Percentiles rank a stretch among this genome's conserved stretches.
These are phyloP conservation scores for Proctacanthus coquilletti DNA, from an alignment of 1,140 invertebrate genomes.

Conservation along the genomic window DNA sequence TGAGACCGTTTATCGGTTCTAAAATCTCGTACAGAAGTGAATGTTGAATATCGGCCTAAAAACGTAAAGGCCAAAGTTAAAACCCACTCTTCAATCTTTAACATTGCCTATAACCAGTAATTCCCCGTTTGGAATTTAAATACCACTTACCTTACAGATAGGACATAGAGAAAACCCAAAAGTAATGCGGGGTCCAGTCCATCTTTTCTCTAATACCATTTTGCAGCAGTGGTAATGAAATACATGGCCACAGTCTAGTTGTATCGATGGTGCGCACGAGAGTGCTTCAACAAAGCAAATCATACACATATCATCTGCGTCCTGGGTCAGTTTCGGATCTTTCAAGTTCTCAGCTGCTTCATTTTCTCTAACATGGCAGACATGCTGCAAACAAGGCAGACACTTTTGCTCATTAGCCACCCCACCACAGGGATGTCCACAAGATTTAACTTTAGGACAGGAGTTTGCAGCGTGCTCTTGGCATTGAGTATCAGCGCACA, in stretches of 20 bases:
- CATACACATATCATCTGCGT: conserved; percentile 99
- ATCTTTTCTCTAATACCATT: conserved; percentile 70
- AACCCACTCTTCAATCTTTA: too few species aligned
- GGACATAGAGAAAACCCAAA: conserved; percentile 93
- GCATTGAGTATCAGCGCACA: conserved; percentile 88
- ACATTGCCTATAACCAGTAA: too few species aligned
- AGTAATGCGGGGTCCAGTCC: conserved; percentile 89
- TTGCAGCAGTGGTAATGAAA: conserved; percentile 89
- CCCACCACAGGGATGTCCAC: conserved; percentile 88
- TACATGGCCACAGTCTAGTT: conserved; percentile 87
- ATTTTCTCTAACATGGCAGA: conserved; percentile 26
- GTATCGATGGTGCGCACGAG: conserved; percentile 85
- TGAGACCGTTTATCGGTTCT: conserved; percentile 61
- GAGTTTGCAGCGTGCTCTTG: conserved; percentile 76
- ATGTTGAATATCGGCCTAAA: conserved; percentile 67
- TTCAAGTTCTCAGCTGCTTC: conserved; percentile 40
- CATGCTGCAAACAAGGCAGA: conserved; percentile 62
- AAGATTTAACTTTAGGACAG: conserved; percentile 66
- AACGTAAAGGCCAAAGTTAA: too few species aligned
- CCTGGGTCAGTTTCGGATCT: conserved; percentile 57
- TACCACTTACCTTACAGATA: conserved; percentile 72
- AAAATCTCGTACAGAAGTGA: conserved; percentile 60
- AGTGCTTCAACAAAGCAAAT: conserved; percentile 96
- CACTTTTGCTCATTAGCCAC: conserved; percentile 68
- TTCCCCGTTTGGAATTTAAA: too few species aligned